Base-by-base conservation (phyloP, 2,113 vertebrate species). In the Catharus minimus region DNA sequence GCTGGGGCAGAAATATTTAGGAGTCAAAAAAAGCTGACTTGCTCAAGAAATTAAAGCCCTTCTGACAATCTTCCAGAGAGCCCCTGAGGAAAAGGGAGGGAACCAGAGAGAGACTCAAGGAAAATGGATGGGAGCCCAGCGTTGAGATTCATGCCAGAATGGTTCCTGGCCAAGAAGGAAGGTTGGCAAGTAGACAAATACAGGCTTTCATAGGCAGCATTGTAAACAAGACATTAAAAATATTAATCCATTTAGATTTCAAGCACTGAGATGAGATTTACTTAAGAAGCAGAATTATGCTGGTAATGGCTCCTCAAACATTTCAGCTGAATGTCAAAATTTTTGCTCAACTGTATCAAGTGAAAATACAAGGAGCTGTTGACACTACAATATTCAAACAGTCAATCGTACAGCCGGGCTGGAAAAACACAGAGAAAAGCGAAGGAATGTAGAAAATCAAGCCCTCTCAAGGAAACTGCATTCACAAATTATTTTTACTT, bases 11-110 rank as follows among this genome's bases (percentile, higher is more conserved):
- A 84, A 68, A 93, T 76, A 95, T 85, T 96, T 87, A 91, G 71
- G 85, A 94, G 81, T 93, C 94, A 96, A 95, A 96, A 96, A 97
- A 94, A 92, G 95, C 94, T 89, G 92, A 96, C 92, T 96, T 95
- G 95, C 94, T 96, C 72, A 95, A 95, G 94, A 97, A 95, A 97
- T 97, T 96, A 96, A 97, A 97, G 94, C 82, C 86, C 66, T 96
- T 95, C 96, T 97, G 96, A 97, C 90, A 91, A 92, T 95, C 55
- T 82, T 97, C 95, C 96, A 97, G 87, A 89, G 92, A 62, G 82
- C 92, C 95, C 93, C 96, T 95, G 92, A 95, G 90, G 96, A 94
- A 95, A 92, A 96, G 93, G 93, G 94, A 96, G 92, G 95, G 88
- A 94, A 94, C 47, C 65, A 79, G 55, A 88, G 87, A 89, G 87